These are phyloP conservation scores for Exaiptasia diaphana DNA, from an alignment of 64 coral and sea anemone species.

Conservation along the genomic window DNA sequence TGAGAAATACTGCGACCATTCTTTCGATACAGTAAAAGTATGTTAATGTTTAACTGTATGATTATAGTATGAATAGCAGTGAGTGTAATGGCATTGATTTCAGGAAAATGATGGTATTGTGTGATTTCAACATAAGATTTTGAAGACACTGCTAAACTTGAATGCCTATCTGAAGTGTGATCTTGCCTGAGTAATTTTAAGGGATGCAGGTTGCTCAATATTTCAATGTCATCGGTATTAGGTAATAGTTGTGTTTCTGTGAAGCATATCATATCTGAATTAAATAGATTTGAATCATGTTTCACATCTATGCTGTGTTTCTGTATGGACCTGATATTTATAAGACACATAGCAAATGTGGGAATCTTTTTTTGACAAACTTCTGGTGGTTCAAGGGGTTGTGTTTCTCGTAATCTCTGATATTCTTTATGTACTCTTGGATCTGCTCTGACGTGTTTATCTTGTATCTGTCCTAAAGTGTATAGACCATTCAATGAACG, in stretches of 20 bases:
- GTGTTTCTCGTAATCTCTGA: not conserved
- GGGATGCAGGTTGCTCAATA: not conserved
- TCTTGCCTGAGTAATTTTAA: slow-evolving; percentile 33
- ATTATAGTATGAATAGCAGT: too few species aligned
- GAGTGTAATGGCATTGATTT: not conserved
- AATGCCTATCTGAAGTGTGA: slow-evolving; percentile 46
- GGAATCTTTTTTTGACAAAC: not conserved
- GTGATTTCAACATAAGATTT: slow-evolving; percentile 4
- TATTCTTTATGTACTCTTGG: not conserved
- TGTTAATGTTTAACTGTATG: too few species aligned
- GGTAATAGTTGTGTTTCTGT: too few species aligned
- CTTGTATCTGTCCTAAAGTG: not conserved
- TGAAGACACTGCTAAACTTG: slow-evolving; percentile 54
- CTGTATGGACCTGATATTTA: slow-evolving; percentile 1
- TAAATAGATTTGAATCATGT: not conserved
- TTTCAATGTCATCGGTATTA: slow-evolving; percentile 10
- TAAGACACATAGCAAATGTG: not conserved
- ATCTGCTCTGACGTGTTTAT: not conserved
- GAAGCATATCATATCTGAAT: not conserved
- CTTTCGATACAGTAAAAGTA: too few species aligned
- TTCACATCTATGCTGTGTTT: slow-evolving; percentile 28
- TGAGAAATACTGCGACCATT: too few species aligned
- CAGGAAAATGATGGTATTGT: slow-evolving; percentile 31
- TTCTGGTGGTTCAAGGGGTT: not conserved
- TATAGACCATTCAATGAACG: not conserved